These are phyloP conservation scores for Gobio gobio DNA, from an alignment of 2,113 vertebrate species.

Conservation along the genomic window DNA sequence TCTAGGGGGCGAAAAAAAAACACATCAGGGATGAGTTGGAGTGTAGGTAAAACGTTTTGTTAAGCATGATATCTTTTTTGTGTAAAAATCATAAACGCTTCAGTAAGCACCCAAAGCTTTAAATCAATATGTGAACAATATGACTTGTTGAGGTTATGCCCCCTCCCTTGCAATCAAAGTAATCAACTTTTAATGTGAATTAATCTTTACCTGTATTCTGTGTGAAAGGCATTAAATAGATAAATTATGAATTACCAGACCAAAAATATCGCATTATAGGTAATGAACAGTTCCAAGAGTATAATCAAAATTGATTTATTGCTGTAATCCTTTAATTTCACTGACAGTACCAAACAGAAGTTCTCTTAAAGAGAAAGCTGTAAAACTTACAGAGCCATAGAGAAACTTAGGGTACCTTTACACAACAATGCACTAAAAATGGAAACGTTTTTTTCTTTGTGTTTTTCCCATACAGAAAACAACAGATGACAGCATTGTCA, in stretches of 20 bases:
- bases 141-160: conserved; percentile 32
- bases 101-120: conserved; percentile 32
- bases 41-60: background rate
- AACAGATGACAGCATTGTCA: too few species aligned
- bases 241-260: conserved; percentile 51
- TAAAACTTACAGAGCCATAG: background rate
- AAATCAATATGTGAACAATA: conserved; percentile 47
- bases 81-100: conserved; percentile 12
- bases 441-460: too few species aligned
- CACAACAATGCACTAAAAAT: too few species aligned
- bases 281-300: conserved; percentile 40
- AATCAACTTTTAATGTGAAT: conserved; percentile 48
- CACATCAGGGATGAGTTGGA: background rate
- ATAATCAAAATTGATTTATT: conserved; percentile 53
- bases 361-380: background rate
- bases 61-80: background rate
- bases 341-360: conserved; percentile 3
- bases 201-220: conserved; percentile 42
- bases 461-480: too few species aligned
- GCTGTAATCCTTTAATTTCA: conserved; percentile 33
- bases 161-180: background rate
- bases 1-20: background rate
- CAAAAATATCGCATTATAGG: conserved; percentile 46
- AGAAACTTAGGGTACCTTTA: background rate
- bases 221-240: conserved; percentile 37